Evolutionary conservation across 30 jellyfish, hydroid and myxozoan genomes (phyloP).

Genomic region (Hydractinia symbiolongicarpus): DNA sequence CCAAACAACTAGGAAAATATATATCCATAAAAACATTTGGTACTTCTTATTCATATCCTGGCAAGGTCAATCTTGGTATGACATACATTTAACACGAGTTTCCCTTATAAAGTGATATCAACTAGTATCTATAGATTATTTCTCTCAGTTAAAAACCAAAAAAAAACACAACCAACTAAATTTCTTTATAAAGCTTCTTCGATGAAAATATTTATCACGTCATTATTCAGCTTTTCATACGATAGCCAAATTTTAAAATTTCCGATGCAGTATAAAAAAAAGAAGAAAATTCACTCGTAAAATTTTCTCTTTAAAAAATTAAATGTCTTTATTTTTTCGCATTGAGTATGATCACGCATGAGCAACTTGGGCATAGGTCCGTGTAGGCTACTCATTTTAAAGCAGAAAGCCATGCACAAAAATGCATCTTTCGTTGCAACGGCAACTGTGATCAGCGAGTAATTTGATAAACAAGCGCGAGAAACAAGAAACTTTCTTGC

Average conservation of each 20-base stretch:
- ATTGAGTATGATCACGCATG: slow-evolving; percentile 23
- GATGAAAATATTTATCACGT: too few species aligned
- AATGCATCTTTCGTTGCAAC: slow-evolving; percentile 1
- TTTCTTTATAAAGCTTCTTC: too few species aligned
- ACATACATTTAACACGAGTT: background rate
- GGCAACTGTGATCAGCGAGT: slow-evolving; percentile 10
- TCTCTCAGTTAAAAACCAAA: too few species aligned
- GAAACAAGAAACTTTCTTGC: background rate
- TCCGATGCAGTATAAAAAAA: too few species aligned
- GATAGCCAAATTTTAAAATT: too few species aligned
- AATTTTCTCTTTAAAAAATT: too few species aligned
- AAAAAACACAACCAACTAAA: too few species aligned
- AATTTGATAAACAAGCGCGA: background rate
- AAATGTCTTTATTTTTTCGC: too few species aligned
- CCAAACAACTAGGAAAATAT: slow-evolving; percentile 5
- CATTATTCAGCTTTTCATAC: too few species aligned
- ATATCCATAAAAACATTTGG: slow-evolving; percentile 22
- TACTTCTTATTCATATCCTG: slow-evolving; percentile 8
- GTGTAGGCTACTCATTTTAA: slow-evolving; percentile 20
- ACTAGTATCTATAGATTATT: too few species aligned
- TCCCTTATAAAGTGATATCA: too few species aligned
- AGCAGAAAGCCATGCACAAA: slow-evolving; percentile 14
- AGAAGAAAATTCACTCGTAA: too few species aligned
- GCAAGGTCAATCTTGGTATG: background rate
- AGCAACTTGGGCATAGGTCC: slow-evolving; percentile 24